These are phyloP conservation scores for Lagria hirta DNA, from an alignment of 2,888 invertebrate genomes.

Conservation along the genomic window DNA sequence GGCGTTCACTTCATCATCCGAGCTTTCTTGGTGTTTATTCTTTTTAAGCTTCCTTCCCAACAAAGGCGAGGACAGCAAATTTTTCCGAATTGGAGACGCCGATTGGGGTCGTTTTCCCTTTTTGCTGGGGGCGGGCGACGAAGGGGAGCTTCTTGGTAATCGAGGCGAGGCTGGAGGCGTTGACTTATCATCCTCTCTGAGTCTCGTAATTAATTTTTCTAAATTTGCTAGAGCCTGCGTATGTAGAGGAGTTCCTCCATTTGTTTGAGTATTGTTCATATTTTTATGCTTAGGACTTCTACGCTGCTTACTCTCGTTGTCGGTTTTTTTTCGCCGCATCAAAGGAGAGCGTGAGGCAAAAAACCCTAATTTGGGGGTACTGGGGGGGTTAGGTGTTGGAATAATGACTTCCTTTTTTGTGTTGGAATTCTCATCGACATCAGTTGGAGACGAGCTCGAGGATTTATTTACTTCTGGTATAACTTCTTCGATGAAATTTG, in stretches of 20 bases:
- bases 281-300: conserved; percentile 45
- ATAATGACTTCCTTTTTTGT: conserved; percentile 46
- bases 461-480: conserved; percentile 44
- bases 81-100: conserved; percentile 75
- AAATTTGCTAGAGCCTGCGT: conserved; percentile 61
- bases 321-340: conserved; percentile 49
- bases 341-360: conserved; percentile 51
- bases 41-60: conserved; percentile 74
- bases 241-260: conserved; percentile 47
- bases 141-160: conserved; percentile 75
- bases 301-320: conserved; percentile 35
- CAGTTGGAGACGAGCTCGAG: conserved; percentile 21
- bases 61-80: conserved; percentile 82
- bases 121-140: conserved; percentile 71
- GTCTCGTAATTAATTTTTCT: conserved; percentile 60
- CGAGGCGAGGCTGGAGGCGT: conserved; percentile 61
- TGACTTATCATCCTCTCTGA: conserved; percentile 58
- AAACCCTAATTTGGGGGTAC: conserved; percentile 51
- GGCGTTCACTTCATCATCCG: conserved; percentile 73
- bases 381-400: too few relatives aligned
- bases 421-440: conserved; percentile 27
- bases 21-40: conserved; percentile 72
- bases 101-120: conserved; percentile 75
- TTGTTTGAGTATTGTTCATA: conserved; percentile 31
- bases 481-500: conserved; percentile 43